Percentiles rank a stretch among this genome's conserved stretches.
phyloP scores from a whole-genome alignment of 2,888 invertebrate species.

The Coecobrya sp. region DNA sequence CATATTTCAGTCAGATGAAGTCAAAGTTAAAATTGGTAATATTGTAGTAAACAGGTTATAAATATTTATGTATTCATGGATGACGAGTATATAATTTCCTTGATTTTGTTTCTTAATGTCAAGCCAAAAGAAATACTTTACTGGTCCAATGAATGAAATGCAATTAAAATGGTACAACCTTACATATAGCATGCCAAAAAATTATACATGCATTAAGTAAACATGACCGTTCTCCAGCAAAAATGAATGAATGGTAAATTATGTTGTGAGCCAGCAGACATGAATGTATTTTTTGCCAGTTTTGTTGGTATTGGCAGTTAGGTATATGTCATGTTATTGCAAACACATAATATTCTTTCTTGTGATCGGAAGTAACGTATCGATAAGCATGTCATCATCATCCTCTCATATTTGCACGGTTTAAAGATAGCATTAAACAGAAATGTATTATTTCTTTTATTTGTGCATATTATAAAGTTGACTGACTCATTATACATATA shows the following conservation, averaged over 20 bases:
- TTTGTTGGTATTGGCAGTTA: not conserved
- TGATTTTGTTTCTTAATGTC: not conserved
- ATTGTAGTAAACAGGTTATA: conserved; percentile 25
- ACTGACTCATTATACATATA: too few species aligned
- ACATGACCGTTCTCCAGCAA: not conserved
- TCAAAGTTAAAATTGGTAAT: not conserved
- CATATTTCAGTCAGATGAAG: not conserved
- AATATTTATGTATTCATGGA: not conserved
- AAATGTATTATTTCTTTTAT: not conserved
- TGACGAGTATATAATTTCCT: not conserved
- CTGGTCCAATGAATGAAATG: not conserved
- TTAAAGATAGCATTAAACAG: not conserved
- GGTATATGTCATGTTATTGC: conserved; percentile 5
- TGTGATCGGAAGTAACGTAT: not conserved
- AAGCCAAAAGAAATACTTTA: too few species aligned
- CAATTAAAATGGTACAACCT: not conserved
- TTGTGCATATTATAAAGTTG: too few species aligned
- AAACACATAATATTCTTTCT: not conserved
- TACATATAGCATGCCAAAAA: not conserved
- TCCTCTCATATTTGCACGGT: conserved; percentile 20
- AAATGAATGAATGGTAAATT: not conserved
- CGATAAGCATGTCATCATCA: conserved; percentile 1
- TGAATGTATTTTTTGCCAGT: not conserved
- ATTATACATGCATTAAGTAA: not conserved
- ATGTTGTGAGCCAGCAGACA: not conserved